Evolutionary conservation across 1,140 invertebrate genomes (phyloP).

Genomic region (Colletes latitarsis): DNA sequence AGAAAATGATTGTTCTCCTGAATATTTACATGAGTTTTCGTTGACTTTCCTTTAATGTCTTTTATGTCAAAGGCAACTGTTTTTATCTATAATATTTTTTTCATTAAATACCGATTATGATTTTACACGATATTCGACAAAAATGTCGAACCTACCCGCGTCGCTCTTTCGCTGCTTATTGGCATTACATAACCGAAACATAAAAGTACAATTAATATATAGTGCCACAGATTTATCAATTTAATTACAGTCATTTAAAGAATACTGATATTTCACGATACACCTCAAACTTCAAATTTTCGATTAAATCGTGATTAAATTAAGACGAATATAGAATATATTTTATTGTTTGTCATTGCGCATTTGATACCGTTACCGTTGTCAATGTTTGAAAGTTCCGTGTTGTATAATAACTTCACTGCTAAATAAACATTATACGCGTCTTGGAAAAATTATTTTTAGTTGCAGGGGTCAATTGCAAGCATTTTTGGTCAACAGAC

Average conservation of each 20-base stretch:
- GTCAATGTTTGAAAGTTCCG: conserved; percentile 32
- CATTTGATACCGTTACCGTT: conserved; percentile 31
- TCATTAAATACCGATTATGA: background rate
- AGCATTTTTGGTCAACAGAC: too few species aligned
- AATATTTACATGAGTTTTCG: conserved; percentile 47
- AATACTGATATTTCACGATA: conserved; percentile 14
- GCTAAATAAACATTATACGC: background rate
- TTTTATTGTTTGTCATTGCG: conserved; percentile 70
- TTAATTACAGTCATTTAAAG: conserved; percentile 26
- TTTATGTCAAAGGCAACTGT: conserved; percentile 70
- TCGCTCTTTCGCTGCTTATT: conserved; percentile 71
- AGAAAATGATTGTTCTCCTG: conserved; percentile 80
- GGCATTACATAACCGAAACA: conserved; percentile 77
- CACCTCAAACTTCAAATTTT: background rate
- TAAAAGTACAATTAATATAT: conserved; percentile 22
- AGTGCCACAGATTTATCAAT: background rate
- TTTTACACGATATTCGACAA: conserved; percentile 10
- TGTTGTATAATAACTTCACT: background rate
- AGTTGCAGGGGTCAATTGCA: too few species aligned
- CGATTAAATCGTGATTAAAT: background rate
- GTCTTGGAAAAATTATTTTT: too few species aligned
- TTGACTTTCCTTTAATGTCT: conserved; percentile 72
- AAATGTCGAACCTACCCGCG: conserved; percentile 66
- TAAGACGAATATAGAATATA: background rate
- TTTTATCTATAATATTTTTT: conserved; percentile 62